Conservation (phyloP, 2,888 invertebrate genomes). For the Drosophila setosimentum region DNA sequence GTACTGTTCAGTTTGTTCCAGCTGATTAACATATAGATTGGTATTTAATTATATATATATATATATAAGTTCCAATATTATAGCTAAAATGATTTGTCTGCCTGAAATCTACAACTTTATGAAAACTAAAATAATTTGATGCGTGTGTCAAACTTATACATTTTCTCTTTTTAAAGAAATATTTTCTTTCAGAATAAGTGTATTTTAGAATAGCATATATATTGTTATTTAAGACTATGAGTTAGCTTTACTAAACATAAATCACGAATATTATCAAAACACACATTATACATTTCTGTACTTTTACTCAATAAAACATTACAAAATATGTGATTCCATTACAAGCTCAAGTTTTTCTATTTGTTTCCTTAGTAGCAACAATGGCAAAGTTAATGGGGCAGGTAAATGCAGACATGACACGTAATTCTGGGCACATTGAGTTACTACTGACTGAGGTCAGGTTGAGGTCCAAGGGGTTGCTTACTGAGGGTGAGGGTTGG, state of each 20-base stretch:
- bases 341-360: not conserved
- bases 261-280: not conserved
- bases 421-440: slow-evolving; percentile 30
- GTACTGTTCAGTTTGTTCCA: slow-evolving; percentile 16
- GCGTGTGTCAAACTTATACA: not conserved
- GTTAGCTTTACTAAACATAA: not conserved
- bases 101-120: not conserved
- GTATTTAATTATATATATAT: not conserved
- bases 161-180: not conserved
- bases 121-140: not conserved
- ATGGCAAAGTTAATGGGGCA: slow-evolving; percentile 42
- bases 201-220: too few relatives aligned
- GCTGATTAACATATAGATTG: slow-evolving; percentile 1
- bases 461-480: slow-evolving; percentile 20
- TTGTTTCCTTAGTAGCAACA: slow-evolving; percentile 12
- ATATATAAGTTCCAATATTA: not conserved
- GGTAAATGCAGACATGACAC: slow-evolving; percentile 39
- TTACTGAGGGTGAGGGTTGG: slow-evolving; percentile 23
- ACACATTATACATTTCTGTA: not conserved
- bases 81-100: not conserved
- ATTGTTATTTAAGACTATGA: too few relatives aligned
- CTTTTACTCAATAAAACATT: not conserved
- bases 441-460: slow-evolving; percentile 21
- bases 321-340: not conserved
- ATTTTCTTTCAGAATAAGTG: not conserved